Conservation (phyloP, 2,797 vertebrate genomes). For the Hemitrygon akajei region DNA sequence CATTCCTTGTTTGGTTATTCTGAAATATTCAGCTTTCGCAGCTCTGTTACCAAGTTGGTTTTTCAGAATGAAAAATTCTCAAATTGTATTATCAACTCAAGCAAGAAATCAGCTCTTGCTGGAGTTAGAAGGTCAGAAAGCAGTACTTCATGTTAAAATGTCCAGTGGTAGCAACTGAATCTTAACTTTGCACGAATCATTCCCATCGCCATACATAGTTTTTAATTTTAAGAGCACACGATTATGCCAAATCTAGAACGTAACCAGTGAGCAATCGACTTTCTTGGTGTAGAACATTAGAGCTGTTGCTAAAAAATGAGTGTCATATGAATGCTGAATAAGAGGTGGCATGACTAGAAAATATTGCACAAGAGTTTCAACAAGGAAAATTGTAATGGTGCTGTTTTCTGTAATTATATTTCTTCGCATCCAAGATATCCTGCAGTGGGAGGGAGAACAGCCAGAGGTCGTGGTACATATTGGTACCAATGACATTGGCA, state of each 20-base stretch:
- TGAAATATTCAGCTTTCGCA: neutral
- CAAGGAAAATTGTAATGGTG: neutral
- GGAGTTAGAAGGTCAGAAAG: neutral
- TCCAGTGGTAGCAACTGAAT: neutral
- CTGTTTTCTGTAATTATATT: neutral
- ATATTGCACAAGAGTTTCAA: neutral
- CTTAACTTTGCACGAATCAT: neutral
- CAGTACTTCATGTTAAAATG: neutral
- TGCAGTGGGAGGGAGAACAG: too few relatives aligned
- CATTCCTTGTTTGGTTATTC: neutral
- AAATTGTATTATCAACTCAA: too few relatives aligned
- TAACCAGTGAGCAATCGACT: neutral
- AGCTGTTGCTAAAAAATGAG: neutral
- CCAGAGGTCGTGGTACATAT: too few relatives aligned
- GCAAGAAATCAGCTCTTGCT: neutral
- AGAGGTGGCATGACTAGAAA: neutral
- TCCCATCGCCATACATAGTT: neutral
- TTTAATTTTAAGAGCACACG: neutral
- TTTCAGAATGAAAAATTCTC: neutral
- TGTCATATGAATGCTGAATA: neutral
- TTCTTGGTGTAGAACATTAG: neutral
- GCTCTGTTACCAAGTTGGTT: neutral
- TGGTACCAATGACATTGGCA: too few relatives aligned
- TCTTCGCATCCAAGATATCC: too few relatives aligned
- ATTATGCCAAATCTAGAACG: too few relatives aligned